Percentiles rank a stretch among this genome's conserved stretches.
phyloP scores from a whole-genome alignment of 1,140 invertebrate genomes.

The Lucilia sericata region DNA sequence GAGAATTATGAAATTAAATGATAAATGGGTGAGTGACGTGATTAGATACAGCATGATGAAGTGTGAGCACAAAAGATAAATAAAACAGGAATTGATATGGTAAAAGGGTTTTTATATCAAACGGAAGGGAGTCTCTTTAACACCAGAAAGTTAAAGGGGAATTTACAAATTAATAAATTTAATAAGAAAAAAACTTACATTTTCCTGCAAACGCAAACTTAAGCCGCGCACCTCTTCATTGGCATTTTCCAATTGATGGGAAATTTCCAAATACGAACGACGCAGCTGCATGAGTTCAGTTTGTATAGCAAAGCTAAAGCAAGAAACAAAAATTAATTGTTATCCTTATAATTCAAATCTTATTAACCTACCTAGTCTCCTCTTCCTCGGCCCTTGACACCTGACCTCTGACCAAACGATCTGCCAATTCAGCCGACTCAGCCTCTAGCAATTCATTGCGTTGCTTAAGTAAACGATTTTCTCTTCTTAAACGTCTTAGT shows the following conservation, averaged over 20 bases:
- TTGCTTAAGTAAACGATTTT: constrained; percentile 93
- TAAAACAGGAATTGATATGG: background rate
- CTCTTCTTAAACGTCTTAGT: constrained; percentile 91
- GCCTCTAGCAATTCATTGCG: constrained; percentile 94
- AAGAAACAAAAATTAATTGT: background rate
- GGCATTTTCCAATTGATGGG: constrained; percentile 85
- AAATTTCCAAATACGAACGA: constrained; percentile 83
- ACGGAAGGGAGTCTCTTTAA: background rate
- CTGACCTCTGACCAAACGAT: constrained; percentile 94
- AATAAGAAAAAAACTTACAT: constrained; percentile 69
- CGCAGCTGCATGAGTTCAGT: constrained; percentile 80
- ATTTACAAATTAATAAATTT: background rate
- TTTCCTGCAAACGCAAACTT: constrained; percentile 77
- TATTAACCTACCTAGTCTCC: constrained; percentile 76
- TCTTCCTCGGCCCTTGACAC: constrained; percentile 94
- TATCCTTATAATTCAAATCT: background rate
- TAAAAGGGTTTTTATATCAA: background rate
- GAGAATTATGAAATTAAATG: constrained; percentile 25
- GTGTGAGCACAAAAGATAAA: background rate
- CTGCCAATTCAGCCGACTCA: constrained; percentile 89
- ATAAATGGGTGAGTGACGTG: constrained; percentile 34
- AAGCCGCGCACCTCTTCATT: constrained; percentile 85
- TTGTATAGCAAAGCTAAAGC: constrained; percentile 68
- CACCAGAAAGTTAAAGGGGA: background rate
- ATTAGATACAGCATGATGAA: constrained; percentile 47